Evolutionary conservation across 2,113 vertebrate species (phyloP).

Genomic region (Dermatemys mawii): DNA sequence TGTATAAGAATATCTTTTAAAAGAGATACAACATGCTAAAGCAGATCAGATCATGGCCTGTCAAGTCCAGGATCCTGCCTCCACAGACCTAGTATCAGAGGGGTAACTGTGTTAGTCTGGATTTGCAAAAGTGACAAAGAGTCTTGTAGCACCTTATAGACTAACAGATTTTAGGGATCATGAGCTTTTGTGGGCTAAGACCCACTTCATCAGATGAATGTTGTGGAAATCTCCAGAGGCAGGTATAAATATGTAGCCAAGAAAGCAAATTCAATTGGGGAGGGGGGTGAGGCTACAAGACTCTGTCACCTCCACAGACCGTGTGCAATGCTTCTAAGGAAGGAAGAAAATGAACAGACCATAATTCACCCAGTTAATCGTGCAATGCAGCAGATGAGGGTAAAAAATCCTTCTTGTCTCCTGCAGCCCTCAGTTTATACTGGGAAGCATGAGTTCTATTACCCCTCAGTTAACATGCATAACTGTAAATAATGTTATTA

Average conservation of each 20-base stretch:
- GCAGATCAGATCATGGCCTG: background rate
- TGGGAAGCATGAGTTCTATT: background rate
- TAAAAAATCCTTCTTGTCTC: background rate
- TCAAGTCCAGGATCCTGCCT: background rate
- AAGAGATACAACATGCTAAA: background rate
- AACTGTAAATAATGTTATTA: background rate
- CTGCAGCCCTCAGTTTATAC: constrained; percentile 7
- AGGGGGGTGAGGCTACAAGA: too few species aligned
- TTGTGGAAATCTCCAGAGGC: too few species aligned
- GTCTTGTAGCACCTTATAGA: too few species aligned
- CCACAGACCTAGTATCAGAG: too few species aligned
- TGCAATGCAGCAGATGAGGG: background rate
- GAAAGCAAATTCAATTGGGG: too few species aligned
- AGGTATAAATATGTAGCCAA: too few species aligned
- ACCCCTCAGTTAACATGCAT: fast-evolving
- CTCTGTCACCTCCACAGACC: background rate
- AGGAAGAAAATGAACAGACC: background rate
- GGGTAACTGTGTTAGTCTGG: too few species aligned
- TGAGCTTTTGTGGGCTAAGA: too few species aligned
- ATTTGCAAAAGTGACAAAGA: too few species aligned
- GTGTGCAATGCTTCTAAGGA: background rate
- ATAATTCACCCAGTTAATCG: constrained; percentile 6
- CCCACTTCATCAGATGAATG: too few species aligned
- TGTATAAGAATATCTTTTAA: background rate
- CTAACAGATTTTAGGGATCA: too few species aligned